phyloP scores from a whole-genome alignment of 2,113 vertebrate species.

The Megaceryle maxima region DNA sequence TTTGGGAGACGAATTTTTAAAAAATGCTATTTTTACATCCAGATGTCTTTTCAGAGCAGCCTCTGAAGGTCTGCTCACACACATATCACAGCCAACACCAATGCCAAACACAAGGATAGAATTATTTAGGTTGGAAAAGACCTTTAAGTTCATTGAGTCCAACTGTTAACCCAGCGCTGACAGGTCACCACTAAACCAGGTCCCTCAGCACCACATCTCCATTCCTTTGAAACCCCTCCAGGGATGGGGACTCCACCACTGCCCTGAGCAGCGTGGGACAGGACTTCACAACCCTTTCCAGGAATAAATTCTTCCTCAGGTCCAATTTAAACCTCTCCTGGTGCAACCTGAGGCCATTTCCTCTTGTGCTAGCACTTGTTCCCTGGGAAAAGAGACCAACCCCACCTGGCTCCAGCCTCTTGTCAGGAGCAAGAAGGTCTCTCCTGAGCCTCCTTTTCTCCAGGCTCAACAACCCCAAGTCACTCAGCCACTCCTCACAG shows the following conservation, averaged over 20 bases:
- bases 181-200: not conserved
- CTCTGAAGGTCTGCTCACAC: not conserved
- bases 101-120: not conserved
- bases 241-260: not conserved
- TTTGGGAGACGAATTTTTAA: not conserved
- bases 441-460: not conserved
- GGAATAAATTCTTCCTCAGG: too few relatives aligned
- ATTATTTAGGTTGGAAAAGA: not conserved
- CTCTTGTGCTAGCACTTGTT: not conserved
- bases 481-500: not conserved
- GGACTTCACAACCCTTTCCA: not conserved
- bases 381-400: not conserved
- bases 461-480: not conserved
- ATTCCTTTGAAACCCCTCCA: rapidly evolving
- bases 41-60: not conserved
- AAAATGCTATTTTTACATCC: not conserved
- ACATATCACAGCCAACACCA: not conserved
- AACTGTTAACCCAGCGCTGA: not conserved
- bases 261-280: not conserved
- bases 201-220: rapidly evolving
- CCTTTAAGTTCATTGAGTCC: rapidly evolving
- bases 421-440: not conserved
- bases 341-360: too few relatives aligned
- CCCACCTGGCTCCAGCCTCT: rapidly evolving
- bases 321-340: too few relatives aligned